phyloP scores from a whole-genome alignment of 2,888 invertebrate species.

The Thyatira batis region DNA sequence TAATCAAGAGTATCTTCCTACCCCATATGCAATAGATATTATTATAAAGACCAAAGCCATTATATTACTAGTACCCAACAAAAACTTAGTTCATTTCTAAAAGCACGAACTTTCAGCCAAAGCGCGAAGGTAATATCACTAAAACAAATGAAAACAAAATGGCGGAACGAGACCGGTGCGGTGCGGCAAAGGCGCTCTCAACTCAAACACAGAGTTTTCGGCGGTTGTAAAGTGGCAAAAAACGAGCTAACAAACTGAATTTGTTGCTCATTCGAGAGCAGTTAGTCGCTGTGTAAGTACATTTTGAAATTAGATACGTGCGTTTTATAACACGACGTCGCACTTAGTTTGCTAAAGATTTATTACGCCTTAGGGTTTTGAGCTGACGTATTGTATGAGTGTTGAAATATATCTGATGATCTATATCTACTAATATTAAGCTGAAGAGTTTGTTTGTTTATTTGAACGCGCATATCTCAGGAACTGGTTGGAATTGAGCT shows the following conservation, averaged over 20 bases:
- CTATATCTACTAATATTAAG: too few relatives aligned
- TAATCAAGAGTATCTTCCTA: too few relatives aligned
- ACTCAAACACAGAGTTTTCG: constrained; percentile 1
- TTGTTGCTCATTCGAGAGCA: constrained; percentile 34
- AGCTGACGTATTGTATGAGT: neutral
- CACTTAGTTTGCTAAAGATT: neutral
- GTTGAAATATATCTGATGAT: neutral
- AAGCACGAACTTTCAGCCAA: neutral
- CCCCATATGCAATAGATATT: too few relatives aligned
- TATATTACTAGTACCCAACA: neutral
- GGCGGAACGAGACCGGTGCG: neutral
- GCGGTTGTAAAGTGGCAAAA: constrained; percentile 15
- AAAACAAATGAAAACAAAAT: neutral
- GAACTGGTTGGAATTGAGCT: too few relatives aligned
- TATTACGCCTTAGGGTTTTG: neutral
- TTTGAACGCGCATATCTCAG: too few relatives aligned
- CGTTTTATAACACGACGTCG: neutral
- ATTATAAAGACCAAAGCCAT: too few relatives aligned
- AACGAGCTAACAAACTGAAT: constrained; percentile 18
- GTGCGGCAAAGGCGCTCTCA: neutral
- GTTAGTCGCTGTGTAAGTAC: constrained; percentile 11
- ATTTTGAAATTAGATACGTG: neutral
- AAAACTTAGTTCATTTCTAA: neutral
- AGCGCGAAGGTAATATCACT: neutral
- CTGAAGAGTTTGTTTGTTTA: too few relatives aligned